Evolutionary conservation across 2,888 invertebrate species (phyloP), one percentile per base, ranked within the genome.

Genomic region (Sarcophaga caerulescens): DNA sequence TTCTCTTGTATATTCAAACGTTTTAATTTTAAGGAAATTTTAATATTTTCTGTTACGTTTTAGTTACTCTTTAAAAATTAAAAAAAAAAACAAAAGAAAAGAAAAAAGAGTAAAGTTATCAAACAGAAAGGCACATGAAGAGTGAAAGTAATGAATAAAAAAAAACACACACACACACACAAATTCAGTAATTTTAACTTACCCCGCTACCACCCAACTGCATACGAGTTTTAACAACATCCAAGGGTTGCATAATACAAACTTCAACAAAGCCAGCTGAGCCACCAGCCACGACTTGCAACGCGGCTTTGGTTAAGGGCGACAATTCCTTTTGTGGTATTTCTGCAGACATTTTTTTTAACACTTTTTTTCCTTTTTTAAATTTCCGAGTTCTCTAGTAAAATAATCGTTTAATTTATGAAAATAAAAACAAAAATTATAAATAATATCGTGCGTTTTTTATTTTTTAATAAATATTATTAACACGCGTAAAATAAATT

Each of bases 181-280:
- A 17, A 4, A 47, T 47, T 47, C 14, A 47, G 47, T 14, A 47
- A 57, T 65, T 62, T 62, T 11, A 52, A 89, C 91, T 90, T 83
- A 93, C 93, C 90, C 90, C 89, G 57, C 86, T 87, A 21, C 74
- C 23, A 4, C 88, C 87, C 71, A 97, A 93, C 93, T 97, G 97
- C 89, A 97, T 95, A 89, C 99, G 95, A 2, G 99, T 99, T 94
- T 99, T 99, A 3, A 99, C 96, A 84, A 99, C 94, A 93, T 99
- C 99, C 92, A 99, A 94, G 0, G 99, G 99, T 93, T 99, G 98
- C 98, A 99, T 99, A 75, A 98, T 96, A 92, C 97, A 98, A 85
- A 98, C 98, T 95, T 99, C 98, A 71, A 98, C 95, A 93, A 99
- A 98, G 92, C 97, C 97, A 90, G 98, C 98, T 88, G 97, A 97